A percentile compares a stretch with the other conserved stretches of the same genome.
phyloP scores from a whole-genome alignment of 1,140 invertebrate species.

The Drosophila parabipectinata region DNA sequence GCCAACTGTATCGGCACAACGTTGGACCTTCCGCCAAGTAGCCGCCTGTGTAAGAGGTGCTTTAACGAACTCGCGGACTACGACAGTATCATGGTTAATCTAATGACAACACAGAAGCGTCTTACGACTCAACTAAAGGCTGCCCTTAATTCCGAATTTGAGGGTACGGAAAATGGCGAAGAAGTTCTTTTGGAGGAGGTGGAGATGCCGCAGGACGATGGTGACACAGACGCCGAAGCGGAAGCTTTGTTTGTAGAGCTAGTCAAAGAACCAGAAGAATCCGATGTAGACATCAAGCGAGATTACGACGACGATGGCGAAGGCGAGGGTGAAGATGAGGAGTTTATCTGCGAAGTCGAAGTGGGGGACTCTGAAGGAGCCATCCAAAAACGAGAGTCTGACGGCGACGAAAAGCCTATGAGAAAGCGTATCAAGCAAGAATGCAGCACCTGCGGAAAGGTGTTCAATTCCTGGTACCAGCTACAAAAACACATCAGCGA shows the following conservation, averaged over 20 bases:
- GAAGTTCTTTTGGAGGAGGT: slow-evolving; percentile 51
- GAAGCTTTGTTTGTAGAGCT: slow-evolving; percentile 66
- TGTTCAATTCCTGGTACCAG: slow-evolving; percentile 66
- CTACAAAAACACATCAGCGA: slow-evolving; percentile 73
- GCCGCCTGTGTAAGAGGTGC: slow-evolving; percentile 62
- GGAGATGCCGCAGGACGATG: slow-evolving; percentile 20
- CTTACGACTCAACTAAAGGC: slow-evolving; percentile 58
- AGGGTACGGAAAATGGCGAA: slow-evolving; percentile 11
- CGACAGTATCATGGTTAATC: slow-evolving; percentile 75
- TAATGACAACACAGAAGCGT: slow-evolving; percentile 71
- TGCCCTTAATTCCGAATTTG: slow-evolving; percentile 59
- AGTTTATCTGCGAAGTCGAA: slow-evolving; percentile 53
- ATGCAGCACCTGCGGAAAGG: slow-evolving; percentile 57
- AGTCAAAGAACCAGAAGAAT: slow-evolving; percentile 56
- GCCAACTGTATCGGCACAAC: slow-evolving; percentile 68
- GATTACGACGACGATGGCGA: slow-evolving; percentile 46
- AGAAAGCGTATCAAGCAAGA: slow-evolving; percentile 58
- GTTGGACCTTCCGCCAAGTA: slow-evolving; percentile 45
- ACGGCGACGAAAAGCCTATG: slow-evolving; percentile 24
- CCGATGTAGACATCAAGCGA: slow-evolving; percentile 48
- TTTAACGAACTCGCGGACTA: slow-evolving; percentile 71
- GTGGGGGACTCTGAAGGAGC: slow-evolving; percentile 12
- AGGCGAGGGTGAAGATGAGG: slow-evolving; percentile 45
- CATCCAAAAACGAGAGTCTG: slow-evolving; percentile 9
- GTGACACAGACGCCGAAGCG: slow-evolving; percentile 47